Evolutionary conservation across 2,888 invertebrate species (phyloP), one percentile per base, ranked within the genome.

Genomic region (Pseudococcus longispinus): DNA sequence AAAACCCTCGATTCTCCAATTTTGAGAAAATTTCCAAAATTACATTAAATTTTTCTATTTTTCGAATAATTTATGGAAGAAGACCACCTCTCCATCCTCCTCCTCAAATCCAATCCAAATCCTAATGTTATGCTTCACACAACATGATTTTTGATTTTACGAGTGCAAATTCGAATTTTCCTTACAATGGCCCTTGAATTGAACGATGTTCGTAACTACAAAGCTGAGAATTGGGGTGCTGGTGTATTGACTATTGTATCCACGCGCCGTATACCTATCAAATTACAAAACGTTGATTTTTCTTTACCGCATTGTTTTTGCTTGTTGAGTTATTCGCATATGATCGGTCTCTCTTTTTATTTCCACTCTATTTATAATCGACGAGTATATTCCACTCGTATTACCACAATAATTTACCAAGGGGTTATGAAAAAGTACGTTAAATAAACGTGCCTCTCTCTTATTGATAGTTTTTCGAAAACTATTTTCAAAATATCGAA

Each of bases 261-360:
- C 60, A 60, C 60, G 60, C 6, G 60, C 60, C 37, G 9, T 37
- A 37, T 23, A 23, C 60, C 60, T 60, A 60, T 60, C 60, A 9
- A 60, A 60, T 60, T 60, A 60, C 60, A 23, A 51, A 60, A 60
- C 60, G 20, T 60, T 60, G 60, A 60, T 60, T 60, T 60, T 60
- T 60, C 60, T 23, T 23, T 60, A 20, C 60, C 60, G 23, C 60
- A 60, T 60, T 60, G 60, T 60, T 60, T 60, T 60, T 60, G 60
- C 20, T 60, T 60, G 60, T 60, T 60, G 60, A 60, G 60, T 11
- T 60, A 55, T 55, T 15, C 15, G 15, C 55, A 23, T 23, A 60
- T 23, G 60, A 60, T 60, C 60, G 23, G 23, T 13, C 23, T 11
- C 60, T 11, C 60, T 23, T 60, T 60, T 8, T 60, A 23, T 23